Evolutionary conservation across 1,140 invertebrate genomes (phyloP).

Genomic region (Bombus impatiens): DNA sequence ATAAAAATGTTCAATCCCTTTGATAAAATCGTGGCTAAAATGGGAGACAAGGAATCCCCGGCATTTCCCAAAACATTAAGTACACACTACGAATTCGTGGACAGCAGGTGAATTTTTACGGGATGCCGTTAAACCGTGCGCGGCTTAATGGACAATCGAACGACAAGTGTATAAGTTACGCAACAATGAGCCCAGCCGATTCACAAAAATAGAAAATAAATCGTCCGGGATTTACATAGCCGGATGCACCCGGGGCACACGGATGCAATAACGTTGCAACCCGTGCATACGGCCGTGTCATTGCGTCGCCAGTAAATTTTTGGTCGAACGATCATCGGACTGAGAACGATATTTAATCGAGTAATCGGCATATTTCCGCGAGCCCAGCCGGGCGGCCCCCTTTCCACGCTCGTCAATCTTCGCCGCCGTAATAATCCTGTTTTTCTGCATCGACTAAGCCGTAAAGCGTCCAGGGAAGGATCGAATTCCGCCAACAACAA

Average conservation of each 20-base stretch:
- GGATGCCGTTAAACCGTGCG: not conserved
- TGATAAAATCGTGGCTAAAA: not conserved
- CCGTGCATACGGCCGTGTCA: conserved; percentile 40
- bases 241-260: conserved; percentile 8
- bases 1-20: not conserved
- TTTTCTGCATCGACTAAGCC: conserved; percentile 25
- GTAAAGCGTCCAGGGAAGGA: not conserved
- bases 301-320: conserved; percentile 46
- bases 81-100: not conserved
- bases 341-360: conserved; percentile 52
- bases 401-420: not conserved
- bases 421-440: conserved; percentile 32
- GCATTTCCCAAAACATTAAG: not conserved
- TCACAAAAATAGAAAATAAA: conserved; percentile 52
- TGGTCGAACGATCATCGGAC: conserved; percentile 40
- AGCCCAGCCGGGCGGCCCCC: not conserved
- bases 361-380: conserved; percentile 42
- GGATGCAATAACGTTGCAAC: conserved; percentile 23
- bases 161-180: conserved; percentile 48
- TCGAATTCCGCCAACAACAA: conserved; percentile 22
- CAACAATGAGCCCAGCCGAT: conserved; percentile 37
- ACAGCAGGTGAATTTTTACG: conserved; percentile 4
- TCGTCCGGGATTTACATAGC: conserved; percentile 41
- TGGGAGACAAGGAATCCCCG: not conserved
- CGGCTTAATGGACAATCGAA: conserved; percentile 40